Base-by-base conservation (phyloP, 1,140 invertebrate genomes). In the Lutraria rhynchaena region DNA sequence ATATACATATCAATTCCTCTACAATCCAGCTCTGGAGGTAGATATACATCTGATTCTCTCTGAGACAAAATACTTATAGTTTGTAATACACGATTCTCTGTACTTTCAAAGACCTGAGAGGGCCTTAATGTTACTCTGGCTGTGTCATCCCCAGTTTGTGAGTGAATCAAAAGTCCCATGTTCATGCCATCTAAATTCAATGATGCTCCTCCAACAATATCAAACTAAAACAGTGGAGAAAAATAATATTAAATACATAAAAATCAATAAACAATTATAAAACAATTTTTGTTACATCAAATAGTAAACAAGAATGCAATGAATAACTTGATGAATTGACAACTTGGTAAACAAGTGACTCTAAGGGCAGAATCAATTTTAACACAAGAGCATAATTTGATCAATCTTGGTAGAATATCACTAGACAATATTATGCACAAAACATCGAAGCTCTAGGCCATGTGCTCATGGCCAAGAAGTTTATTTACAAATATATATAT, bases 1-100 rank as follows among this genome's bases (percentile, higher is more conserved):
- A 88, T 69, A 22, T 83, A 75, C 51, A 89, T 70, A 61, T 89
- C 88, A 41, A 88, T 80, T 19, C 85, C 55, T 35, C 86, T 74
- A 55, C 88, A 89, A 70, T 89, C 86, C 22, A 86, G 75, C 33
- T 78, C 83, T 15, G 74, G 75, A 24, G 88, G 87, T 5, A 89
- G 81, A 44, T 65, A 60, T 1, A 87, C 44, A 37, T 60, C 13
- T 11, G 88, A 88, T 19, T 78, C 37, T 19, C 81, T 69, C 71
- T 87, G 85, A 11, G 88, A 75, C 0, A 87, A 27, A 22, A 89
- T 35, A 69, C 75, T 80, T 53, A 85, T 81, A 19, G 82, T 77
- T 82, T 88, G 85, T 4, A 84, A 57, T 29, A 77, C 74, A 37
- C 86, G 67, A 9, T 46, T 9, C n/a, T 60, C 33, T 13, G 70